These are phyloP conservation scores for Adela reaumurella DNA, from an alignment of 2,888 invertebrate genomes.

Conservation along the genomic window DNA sequence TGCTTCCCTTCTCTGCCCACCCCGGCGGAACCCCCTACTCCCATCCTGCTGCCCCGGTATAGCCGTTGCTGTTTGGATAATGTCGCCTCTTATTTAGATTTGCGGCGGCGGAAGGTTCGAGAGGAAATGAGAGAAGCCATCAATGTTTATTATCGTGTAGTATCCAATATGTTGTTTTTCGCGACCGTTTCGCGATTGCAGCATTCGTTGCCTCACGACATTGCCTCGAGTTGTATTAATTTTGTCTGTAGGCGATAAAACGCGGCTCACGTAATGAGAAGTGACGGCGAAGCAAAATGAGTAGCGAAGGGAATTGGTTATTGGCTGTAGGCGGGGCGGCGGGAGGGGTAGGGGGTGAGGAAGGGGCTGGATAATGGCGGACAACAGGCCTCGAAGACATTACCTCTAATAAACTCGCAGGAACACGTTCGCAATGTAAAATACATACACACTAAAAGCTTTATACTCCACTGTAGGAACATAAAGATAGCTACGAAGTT, in stretches of 20 bases:
- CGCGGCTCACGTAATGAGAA: not conserved
- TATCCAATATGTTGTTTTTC: not conserved
- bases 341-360: too few species aligned
- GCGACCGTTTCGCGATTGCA: not conserved
- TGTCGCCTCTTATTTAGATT: not conserved
- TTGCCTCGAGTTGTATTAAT: not conserved
- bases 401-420: too few species aligned
- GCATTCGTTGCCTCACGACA: too few species aligned
- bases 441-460: too few species aligned
- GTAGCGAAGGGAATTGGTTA: not conserved
- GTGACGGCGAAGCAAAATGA: not conserved
- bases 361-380: too few species aligned
- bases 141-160: not conserved
- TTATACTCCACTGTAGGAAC: too few species aligned
- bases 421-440: too few species aligned
- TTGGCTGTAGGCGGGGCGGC: too few species aligned
- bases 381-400: too few species aligned
- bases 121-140: not conserved
- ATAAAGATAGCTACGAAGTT: too few species aligned
- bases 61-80: not conserved
- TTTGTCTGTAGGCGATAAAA: not conserved
- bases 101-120: not conserved
- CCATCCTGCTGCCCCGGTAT: conserved; percentile 10
- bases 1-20: not conserved
- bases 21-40: conserved; percentile 11